A percentile compares a stretch with the other conserved stretches of the same genome.
Evolutionary conservation across 2,888 invertebrate species (phyloP).

Genomic region (Aphodius granarius): DNA sequence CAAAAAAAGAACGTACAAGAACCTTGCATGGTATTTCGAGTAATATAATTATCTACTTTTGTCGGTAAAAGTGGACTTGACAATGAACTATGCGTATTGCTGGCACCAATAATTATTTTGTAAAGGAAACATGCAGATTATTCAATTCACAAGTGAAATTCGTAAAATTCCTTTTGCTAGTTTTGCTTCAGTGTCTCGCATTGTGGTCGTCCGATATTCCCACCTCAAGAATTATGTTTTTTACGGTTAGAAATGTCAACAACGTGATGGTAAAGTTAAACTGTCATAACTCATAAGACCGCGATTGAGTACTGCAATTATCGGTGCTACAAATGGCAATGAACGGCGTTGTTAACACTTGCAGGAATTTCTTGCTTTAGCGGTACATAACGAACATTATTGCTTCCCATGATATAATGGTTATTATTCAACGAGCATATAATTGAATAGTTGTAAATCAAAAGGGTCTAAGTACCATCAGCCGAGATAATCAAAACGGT

Average conservation of each 20-base stretch:
- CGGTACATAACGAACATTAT: no score
- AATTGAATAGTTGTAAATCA: no score
- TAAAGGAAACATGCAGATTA: neutral
- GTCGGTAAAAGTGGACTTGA: neutral
- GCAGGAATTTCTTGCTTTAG: neutral
- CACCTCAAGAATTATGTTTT: neutral
- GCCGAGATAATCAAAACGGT: no score
- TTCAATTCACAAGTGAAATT: no score
- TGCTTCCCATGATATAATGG: no score
- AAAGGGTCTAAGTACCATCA: no score
- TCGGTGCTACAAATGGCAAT: neutral
- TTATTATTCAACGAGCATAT: no score
- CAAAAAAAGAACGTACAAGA: neutral
- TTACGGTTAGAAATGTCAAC: neutral
- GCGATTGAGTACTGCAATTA: neutral
- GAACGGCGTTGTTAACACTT: neutral
- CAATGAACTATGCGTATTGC: neutral
- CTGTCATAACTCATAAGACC: neutral
- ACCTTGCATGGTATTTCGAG: neutral
- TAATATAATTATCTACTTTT: neutral
- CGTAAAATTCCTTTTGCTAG: neutral
- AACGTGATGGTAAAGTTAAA: neutral
- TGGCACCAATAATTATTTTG: neutral
- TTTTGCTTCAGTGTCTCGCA: neutral
- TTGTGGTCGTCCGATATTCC: neutral